Evolutionary conservation across 2,888 invertebrate species (phyloP), one percentile per base, ranked within the genome.

Genomic region (Leptinotarsa peninsularis): DNA sequence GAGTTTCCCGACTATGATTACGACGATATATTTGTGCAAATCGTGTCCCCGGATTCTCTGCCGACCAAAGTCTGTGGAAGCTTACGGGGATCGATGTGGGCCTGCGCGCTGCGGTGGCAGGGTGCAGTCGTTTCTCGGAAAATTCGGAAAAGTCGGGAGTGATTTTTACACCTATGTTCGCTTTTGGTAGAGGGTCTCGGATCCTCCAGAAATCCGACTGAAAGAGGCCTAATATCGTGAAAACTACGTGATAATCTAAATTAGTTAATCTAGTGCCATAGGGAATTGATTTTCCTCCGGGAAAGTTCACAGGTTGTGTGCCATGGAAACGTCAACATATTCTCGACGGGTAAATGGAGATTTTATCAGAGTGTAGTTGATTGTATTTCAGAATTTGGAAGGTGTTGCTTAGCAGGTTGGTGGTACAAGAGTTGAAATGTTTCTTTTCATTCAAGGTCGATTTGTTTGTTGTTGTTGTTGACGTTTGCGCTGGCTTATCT

Each of bases 81-180:
- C 33, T 17, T 27, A 43, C 4, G 63, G 63, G 33, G 63, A 76
- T 76, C 76, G 76, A 76, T 76, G 74, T 58, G 52, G 21, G 17
- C 73, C 27, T 72, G 74, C 74, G 76, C 76, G 23, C 68, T 58
- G 14, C 50, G 69, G 17, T 66, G 69, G 72, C 74, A 76, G 76
- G 76, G 74, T 74, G 76, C 76, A 76, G 76, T 76, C 76, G 71
- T 73, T 66, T 17, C 54, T 74, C 50, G 69, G 76, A 69, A 72
- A 76, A 69, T 49, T 75, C 70, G 71, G 68, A 75, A 75, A 71
- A 71, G 23, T 72, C 72, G 52, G 18, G 43, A 50, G 70, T n/a
- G 69, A 71, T 54, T 72, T 71, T 74, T 54, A 66, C 76, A 76
- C 73, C 73, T 74, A 73, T 56, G 71, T 73, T 67, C 63, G 43